These are phyloP conservation scores for Sciaenops ocellatus DNA, from an alignment of 2,797 vertebrate genomes.

Conservation along the genomic window DNA sequence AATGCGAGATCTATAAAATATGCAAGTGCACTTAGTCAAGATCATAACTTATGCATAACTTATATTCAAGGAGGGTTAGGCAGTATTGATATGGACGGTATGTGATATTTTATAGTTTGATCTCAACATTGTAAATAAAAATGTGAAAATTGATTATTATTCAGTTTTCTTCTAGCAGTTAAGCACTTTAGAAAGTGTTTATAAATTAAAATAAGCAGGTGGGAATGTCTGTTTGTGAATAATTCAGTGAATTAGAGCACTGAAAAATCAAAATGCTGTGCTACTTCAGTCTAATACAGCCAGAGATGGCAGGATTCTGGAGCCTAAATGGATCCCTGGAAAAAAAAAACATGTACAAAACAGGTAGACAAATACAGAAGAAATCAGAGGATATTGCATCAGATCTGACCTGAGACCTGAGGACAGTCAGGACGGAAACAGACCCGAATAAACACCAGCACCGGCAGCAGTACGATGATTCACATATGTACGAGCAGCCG, in stretches of 20 bases:
- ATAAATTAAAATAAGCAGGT: background rate
- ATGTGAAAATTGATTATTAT: no score
- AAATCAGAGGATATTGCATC: background rate
- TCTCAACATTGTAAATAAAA: no score
- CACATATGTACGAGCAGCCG: background rate
- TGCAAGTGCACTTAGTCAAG: constrained; percentile 8
- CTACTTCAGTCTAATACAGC: background rate
- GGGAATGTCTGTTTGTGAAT: background rate
- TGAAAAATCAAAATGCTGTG: no score
- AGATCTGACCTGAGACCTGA: background rate
- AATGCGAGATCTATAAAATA: constrained; percentile 9
- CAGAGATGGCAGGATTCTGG: background rate
- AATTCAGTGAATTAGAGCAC: no score
- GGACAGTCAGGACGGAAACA: background rate
- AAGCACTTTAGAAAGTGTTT: background rate
- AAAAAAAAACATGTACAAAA: background rate
- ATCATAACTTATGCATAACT: background rate
- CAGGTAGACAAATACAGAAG: background rate
- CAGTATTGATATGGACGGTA: background rate
- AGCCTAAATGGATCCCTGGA: background rate
- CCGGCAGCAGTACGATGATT: background rate
- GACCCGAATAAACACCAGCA: background rate
- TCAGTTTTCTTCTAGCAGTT: background rate
- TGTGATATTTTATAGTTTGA: background rate
- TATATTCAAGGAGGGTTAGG: background rate